Base-by-base conservation (phyloP, 1,140 invertebrate species). In the Dolichoris vasculosae region DNA sequence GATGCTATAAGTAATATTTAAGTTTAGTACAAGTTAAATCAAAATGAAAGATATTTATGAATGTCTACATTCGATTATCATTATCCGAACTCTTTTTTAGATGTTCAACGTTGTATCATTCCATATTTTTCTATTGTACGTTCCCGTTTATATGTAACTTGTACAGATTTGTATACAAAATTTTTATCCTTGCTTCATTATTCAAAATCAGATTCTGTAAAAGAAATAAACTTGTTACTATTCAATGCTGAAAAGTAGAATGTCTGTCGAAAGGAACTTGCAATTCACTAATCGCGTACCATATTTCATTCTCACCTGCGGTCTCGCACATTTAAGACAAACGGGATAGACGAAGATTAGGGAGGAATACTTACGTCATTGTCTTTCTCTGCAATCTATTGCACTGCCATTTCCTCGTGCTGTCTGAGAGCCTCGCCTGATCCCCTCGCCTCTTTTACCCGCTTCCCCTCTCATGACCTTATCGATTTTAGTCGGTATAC, bases 401-500 rank as follows among this genome's bases (percentile, higher is more conserved):
- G 87, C 20, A 64, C 55, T 23, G 35, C 35, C 51, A 59, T 59
- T 59, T 83, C 43, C 32, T 83, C 40, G 51, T 8, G 67, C 64
- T 55, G 67, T 38, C 73, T 71, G 71, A 63, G 59, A 81, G 82
- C 76, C 46, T 77, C 20, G 40, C 2, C 32, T 23, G 55, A 3
- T 38, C 35, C 35, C 15, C 67, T 7, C 15, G 6, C 2, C 35
- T 11, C 59, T 15, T 15, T n/a, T n/a, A n/a, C 30, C 30, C 32
- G 9, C 64, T 4, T 15, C 30, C 0, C 64, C 64, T 38, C 40
- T 46, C 43, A 35, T 40, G 67, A 86, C 88, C 83, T 88, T 90
- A 91, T 92, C 91, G 90, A 91, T 91, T 91, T 89, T 88, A 88
- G 40, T 82, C 84, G 86, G 88, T 91, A 91, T 91, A 90, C 90